phyloP scores from a whole-genome alignment of 2,113 vertebrate genomes.

The Myiopsitta monachus region DNA sequence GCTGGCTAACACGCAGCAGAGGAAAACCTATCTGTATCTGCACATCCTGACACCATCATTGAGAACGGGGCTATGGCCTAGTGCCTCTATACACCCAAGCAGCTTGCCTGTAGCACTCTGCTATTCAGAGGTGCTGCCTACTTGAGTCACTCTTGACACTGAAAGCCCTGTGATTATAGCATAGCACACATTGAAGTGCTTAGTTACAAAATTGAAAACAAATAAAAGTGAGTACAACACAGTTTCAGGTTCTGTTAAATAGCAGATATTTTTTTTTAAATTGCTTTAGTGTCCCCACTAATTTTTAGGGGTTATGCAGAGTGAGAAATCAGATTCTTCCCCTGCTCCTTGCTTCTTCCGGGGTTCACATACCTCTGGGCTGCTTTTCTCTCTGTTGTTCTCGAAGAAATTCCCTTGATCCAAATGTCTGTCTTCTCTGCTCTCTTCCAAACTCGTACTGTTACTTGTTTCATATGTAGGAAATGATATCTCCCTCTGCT shows the following conservation, averaged over 20 bases:
- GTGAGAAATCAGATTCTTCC: background rate
- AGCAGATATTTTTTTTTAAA: rapidly evolving
- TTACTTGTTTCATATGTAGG: background rate
- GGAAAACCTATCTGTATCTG: background rate
- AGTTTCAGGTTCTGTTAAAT: background rate
- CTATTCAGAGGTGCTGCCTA: background rate
- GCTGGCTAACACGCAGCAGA: background rate
- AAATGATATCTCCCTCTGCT: background rate
- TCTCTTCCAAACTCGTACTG: background rate
- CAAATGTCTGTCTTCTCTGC: background rate
- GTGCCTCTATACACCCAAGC: background rate
- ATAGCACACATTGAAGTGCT: background rate
- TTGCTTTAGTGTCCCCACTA: background rate
- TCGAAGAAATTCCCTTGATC: background rate
- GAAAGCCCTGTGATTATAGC: background rate
- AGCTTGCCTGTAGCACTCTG: background rate
- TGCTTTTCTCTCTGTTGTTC: background rate
- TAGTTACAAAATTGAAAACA: background rate
- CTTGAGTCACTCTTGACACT: background rate
- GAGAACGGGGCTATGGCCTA: background rate
- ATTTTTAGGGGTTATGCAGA: background rate
- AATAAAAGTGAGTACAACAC: background rate
- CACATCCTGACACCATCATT: background rate
- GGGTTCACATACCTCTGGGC: background rate
- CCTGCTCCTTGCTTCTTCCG: background rate